Percentiles rank a stretch among this genome's conserved stretches.
Evolutionary conservation across 2,888 invertebrate genomes (phyloP).

Genomic region (Scelioninae gen. 1): DNA sequence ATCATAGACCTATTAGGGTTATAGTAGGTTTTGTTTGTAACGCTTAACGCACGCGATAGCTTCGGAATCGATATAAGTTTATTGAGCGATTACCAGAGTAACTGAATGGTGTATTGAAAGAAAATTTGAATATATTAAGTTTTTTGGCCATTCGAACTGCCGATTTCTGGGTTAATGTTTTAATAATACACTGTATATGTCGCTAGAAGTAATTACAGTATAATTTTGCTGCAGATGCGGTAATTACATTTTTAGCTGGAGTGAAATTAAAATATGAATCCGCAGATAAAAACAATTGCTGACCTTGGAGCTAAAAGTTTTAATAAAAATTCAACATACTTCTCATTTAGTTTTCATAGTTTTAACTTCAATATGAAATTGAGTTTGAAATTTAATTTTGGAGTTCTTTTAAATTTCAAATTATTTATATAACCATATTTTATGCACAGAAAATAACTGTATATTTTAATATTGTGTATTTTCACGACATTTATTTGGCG

Average conservation of each 20-base stretch:
- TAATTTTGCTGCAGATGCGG: constrained; percentile 19
- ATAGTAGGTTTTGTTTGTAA: constrained; percentile 59
- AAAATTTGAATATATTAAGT: constrained; percentile 43
- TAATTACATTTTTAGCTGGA: constrained; percentile 22
- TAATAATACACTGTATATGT: constrained; percentile 21
- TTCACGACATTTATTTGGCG: background rate
- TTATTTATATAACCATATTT: background rate
- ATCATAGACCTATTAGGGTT: constrained; percentile 57
- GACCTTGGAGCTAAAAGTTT: background rate
- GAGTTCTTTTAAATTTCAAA: background rate
- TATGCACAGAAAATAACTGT: no score
- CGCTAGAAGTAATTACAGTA: constrained; percentile 16
- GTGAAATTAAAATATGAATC: constrained; percentile 23
- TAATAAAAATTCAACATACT: background rate
- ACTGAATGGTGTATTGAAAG: constrained; percentile 37
- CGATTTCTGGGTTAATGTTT: constrained; percentile 21
- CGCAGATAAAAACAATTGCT: background rate
- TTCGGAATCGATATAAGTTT: constrained; percentile 51
- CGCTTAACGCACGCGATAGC: constrained; percentile 55
- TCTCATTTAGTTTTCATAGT: background rate
- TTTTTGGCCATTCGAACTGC: constrained; percentile 15
- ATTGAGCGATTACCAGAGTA: constrained; percentile 49
- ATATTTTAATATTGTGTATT: background rate
- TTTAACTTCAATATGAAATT: background rate
- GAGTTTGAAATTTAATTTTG: background rate